Base-by-base conservation (phyloP, 2,888 invertebrate species). In the Pandemis corylana region DNA sequence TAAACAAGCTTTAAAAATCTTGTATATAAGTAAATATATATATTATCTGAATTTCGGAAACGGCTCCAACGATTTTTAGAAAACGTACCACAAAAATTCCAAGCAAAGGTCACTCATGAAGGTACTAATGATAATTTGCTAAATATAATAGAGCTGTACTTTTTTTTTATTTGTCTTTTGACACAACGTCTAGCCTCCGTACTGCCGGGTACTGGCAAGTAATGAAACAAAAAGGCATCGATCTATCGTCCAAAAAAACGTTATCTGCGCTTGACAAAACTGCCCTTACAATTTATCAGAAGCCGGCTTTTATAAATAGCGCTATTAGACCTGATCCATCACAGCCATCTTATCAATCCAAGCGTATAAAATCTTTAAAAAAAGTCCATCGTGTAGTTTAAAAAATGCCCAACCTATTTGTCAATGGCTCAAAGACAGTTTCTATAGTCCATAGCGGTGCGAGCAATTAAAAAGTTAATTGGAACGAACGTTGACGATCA, bases 381-480 rank as follows among this genome's bases (percentile, higher is more conserved):
- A 56, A 56, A 56, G 20, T 20, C 20, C 53, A 53, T n/a, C 56
- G 66, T 72, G 56, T 66, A 12, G 12, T 65, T 66, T 71, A 77
- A 76, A 77, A 76, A 79, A 79, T 74, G 77, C 74, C 68, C 68
- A 68, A 73, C 63, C 84, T 79, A 88, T 89, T 89, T 88, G 89
- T 89, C 88, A 86, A 83, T 83, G 81, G 83, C 80, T 65, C 62
- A 79, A 78, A 80, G 84, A 85, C 84, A 83, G 78, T 84, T 87
- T 85, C 85, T 87, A 84, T 79, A 78, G 72, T 76, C 78, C 63
- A 49, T 67, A 75, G 71, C 80, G 75, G 78, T 78, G 81, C 78
- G 13, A 79, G 84, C 84, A 85, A 87, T 86, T 86, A 85, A 87
- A 87, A 86, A 87, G 83, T 85, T 88, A 84, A 89, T 86, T 86